A percentile compares a stretch with the other conserved stretches of the same genome.
These are phyloP conservation scores for Sminthurides bifidus DNA, from an alignment of 1,140 invertebrate genomes.

Conservation along the genomic window DNA sequence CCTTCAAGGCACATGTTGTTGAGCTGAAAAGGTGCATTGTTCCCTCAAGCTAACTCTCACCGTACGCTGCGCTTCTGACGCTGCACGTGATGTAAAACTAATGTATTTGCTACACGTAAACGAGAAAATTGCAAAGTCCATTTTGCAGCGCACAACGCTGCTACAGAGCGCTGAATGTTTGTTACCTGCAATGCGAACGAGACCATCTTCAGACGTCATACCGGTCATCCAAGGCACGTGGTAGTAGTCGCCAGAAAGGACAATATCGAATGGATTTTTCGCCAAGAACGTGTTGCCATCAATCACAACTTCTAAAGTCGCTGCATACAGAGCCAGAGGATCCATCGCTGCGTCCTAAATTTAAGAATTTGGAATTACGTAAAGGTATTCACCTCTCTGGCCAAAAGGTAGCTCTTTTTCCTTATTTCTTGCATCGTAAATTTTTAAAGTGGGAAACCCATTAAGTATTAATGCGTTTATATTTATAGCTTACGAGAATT, in stretches of 20 bases:
- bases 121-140: no score
- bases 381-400: neutral
- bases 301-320: conserved; percentile 34
- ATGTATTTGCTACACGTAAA: no score
- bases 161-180: no score
- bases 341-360: conserved; percentile 4
- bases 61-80: no score
- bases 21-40: no score
- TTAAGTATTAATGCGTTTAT: neutral
- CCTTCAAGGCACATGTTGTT: no score
- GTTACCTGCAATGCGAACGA: no score
- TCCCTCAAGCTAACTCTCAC: no score
- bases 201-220: conserved; percentile 30
- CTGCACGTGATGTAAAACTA: no score
- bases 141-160: no score
- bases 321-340: conserved; percentile 9
- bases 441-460: neutral
- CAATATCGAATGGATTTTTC: conserved; percentile 33
- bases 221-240: conserved; percentile 50
- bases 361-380: neutral
- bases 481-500: conserved; percentile 7
- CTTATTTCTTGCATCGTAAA: neutral
- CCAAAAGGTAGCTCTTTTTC: neutral
- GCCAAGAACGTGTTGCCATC: conserved; percentile 42
- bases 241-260: conserved; percentile 37